Evolutionary conservation across 2,888 invertebrate species (phyloP).

Genomic region (Syrphus vitripennis): DNA sequence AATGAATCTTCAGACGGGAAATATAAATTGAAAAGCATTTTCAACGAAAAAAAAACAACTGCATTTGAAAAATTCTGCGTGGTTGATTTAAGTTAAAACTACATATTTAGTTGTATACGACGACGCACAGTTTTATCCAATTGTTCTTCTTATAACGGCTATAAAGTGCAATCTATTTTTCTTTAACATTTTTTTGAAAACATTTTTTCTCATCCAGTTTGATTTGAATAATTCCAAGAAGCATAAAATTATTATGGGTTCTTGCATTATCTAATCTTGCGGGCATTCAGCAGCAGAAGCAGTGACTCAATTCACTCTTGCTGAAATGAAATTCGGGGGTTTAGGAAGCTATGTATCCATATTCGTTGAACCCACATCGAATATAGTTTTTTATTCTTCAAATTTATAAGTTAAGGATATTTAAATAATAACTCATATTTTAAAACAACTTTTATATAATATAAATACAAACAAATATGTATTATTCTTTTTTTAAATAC

Average conservation of each 20-base stretch:
- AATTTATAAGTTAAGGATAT: slow-evolving; percentile 33
- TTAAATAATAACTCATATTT: slow-evolving; percentile 39
- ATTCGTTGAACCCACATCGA: background rate
- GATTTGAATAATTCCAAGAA: slow-evolving; percentile 10
- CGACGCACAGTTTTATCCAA: slow-evolving; percentile 32
- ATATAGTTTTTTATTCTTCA: slow-evolving; percentile 39
- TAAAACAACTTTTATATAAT: slow-evolving; percentile 43
- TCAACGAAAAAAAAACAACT: background rate
- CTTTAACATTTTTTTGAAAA: slow-evolving; percentile 17
- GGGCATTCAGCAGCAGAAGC: background rate
- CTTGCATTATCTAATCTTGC: background rate
- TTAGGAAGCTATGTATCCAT: background rate
- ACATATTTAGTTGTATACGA: slow-evolving; percentile 15
- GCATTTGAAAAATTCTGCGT: background rate
- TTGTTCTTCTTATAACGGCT: slow-evolving; percentile 28
- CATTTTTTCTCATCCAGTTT: background rate
- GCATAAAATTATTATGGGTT: background rate
- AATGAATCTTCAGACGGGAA: background rate
- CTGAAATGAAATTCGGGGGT: background rate
- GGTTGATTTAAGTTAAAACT: background rate
- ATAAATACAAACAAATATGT: slow-evolving; percentile 34
- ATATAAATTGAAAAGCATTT: slow-evolving; percentile 4
- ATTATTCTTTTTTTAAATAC: slow-evolving; percentile 25
- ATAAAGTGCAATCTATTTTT: slow-evolving; percentile 51
- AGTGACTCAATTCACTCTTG: background rate